Percentiles rank a stretch among this genome's conserved stretches.
Evolutionary conservation across 2,888 invertebrate genomes (phyloP).

Genomic region (Drosophila prolongata): DNA sequence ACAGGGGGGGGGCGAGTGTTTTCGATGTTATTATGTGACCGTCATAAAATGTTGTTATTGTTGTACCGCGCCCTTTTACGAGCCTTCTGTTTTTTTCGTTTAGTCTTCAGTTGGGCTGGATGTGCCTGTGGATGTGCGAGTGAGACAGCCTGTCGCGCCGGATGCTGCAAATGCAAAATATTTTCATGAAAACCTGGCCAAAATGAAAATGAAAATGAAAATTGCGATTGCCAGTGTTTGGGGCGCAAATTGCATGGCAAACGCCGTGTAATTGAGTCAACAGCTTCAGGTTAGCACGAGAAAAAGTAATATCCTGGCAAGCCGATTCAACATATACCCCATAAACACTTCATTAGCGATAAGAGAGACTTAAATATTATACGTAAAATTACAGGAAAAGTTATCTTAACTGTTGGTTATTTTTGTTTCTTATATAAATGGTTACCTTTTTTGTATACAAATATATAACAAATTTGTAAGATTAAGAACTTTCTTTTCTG

Average conservation of each 20-base stretch:
- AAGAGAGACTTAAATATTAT: conserved; percentile 8
- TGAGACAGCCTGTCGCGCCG: conserved; percentile 45
- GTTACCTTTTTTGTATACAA: too few relatives aligned
- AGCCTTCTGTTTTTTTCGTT: conserved; percentile 32
- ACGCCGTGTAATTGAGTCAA: conserved; percentile 72
- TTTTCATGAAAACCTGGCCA: conserved; percentile 62
- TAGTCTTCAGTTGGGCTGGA: conserved; percentile 7
- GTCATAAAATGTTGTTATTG: conserved; percentile 67
- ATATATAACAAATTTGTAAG: too few relatives aligned
- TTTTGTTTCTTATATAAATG: too few relatives aligned
- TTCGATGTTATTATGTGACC: conserved; percentile 69
- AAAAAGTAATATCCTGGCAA: conserved; percentile 36
- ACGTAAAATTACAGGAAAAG: neutral
- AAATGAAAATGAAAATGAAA: conserved; percentile 74
- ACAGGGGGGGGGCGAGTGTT: neutral
- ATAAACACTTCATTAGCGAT: conserved; percentile 38
- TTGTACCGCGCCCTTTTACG: conserved; percentile 47
- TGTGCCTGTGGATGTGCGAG: neutral
- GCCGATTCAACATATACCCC: conserved; percentile 17
- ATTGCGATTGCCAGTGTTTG: conserved; percentile 48
- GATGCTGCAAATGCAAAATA: conserved; percentile 78
- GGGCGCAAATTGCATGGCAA: conserved; percentile 68
- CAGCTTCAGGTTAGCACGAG: conserved; percentile 40
- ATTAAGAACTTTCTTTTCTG: too few relatives aligned
- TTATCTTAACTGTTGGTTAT: too few relatives aligned